Evolutionary conservation across 2,888 invertebrate genomes (phyloP).

Genomic region (Lasioglossum morio): DNA sequence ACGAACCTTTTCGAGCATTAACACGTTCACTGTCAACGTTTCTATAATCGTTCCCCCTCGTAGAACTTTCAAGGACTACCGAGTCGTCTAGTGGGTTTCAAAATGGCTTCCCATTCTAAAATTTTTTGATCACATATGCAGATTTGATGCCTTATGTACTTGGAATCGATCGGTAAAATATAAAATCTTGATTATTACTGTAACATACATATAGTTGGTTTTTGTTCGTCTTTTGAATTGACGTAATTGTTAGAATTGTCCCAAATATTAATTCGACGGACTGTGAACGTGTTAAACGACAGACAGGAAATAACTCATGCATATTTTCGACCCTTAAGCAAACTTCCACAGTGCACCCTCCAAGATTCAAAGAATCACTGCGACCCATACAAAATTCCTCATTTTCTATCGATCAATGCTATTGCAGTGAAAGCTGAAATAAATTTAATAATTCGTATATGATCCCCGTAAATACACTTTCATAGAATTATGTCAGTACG

Average conservation of each 20-base stretch:
- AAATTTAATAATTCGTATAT: no score
- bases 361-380: not conserved
- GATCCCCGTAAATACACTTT: no score
- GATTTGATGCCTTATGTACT: not conserved
- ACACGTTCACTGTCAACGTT: not conserved
- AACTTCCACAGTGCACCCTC: not conserved
- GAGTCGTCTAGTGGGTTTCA: not conserved
- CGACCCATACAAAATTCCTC: no score
- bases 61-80: not conserved
- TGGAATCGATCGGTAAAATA: not conserved
- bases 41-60: not conserved
- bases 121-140: not conserved
- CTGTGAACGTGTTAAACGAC: not conserved
- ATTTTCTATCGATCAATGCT: no score
- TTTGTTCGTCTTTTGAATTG: not conserved
- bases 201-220: not conserved
- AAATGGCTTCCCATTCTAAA: not conserved
- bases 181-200: not conserved
- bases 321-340: not conserved
- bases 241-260: not conserved
- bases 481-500: no score
- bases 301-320: not conserved
- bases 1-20: not conserved
- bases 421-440: no score
- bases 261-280: not conserved